phyloP scores from a whole-genome alignment of 2,888 invertebrate species.

The Tiphia femorata region DNA sequence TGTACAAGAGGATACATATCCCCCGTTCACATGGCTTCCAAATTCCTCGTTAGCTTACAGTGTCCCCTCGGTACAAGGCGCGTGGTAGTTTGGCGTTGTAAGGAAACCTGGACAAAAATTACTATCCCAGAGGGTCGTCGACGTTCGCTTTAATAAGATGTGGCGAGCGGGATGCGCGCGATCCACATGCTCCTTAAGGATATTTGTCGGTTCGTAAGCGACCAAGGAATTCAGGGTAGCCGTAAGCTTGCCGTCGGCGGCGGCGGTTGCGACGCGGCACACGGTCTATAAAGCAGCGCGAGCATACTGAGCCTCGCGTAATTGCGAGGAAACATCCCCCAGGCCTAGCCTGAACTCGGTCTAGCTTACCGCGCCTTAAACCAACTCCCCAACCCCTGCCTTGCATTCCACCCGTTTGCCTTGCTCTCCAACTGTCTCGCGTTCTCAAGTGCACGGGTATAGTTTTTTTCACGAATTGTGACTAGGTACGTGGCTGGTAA shows the following conservation, averaged over 20 bases:
- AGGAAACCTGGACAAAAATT: too few species aligned
- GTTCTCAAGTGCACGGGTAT: constrained; percentile 17
- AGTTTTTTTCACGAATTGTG: constrained; percentile 29
- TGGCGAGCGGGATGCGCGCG: constrained; percentile 14
- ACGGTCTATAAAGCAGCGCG: constrained; percentile 49
- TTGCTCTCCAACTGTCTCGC: too few species aligned
- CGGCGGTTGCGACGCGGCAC: constrained; percentile 31
- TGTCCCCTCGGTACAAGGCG: too few species aligned
- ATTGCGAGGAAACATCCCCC: constrained; percentile 52
- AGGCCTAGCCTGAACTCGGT: constrained; percentile 44
- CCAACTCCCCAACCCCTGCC: constrained; percentile 33
- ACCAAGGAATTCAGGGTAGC: constrained; percentile 33
- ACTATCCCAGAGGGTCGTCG: too few species aligned
- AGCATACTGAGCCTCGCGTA: constrained; percentile 47
- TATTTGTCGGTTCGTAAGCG: constrained; percentile 41
- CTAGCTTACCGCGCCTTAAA: constrained; percentile 44
- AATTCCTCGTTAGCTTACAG: too few species aligned
- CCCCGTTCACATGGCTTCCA: too few species aligned
- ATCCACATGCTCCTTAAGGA: constrained; percentile 32
- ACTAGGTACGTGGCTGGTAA: too few species aligned
- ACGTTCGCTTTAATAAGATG: constrained; percentile 20
- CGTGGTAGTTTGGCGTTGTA: too few species aligned
- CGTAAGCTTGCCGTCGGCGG: too few species aligned
- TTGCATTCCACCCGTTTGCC: too few species aligned
- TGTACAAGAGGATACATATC: too few species aligned